These are phyloP conservation scores for Hephaestus fuliginosus DNA, from an alignment of 2,797 vertebrate species.

Conservation along the genomic window DNA sequence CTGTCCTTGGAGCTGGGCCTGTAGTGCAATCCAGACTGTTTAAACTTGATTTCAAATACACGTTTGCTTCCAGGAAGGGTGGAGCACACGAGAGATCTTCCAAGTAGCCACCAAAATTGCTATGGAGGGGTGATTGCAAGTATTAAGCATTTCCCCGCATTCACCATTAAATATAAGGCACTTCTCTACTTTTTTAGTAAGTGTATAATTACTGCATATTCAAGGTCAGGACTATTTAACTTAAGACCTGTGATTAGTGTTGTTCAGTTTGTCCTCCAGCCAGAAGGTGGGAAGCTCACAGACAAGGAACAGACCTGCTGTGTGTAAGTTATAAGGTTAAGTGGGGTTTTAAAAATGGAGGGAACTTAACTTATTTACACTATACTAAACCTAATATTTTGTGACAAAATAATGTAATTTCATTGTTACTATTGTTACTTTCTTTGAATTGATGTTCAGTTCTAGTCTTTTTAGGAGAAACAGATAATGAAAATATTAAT, in stretches of 20 bases:
- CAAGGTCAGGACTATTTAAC: conserved; percentile 48
- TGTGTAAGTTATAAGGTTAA: background rate
- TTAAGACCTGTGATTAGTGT: conserved; percentile 67
- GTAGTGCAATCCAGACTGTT: conserved; percentile 25
- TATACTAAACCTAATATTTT: too few relatives aligned
- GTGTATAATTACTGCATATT: conserved; percentile 61
- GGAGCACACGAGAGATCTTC: conserved; percentile 62
- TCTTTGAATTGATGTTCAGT: too few relatives aligned
- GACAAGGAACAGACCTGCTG: background rate
- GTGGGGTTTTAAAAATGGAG: background rate
- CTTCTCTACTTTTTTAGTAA: conserved; percentile 57
- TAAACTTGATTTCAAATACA: conserved; percentile 59
- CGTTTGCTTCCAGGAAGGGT: conserved; percentile 72
- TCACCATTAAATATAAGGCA: conserved; percentile 67
- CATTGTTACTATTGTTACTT: too few relatives aligned
- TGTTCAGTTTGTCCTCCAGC: conserved; percentile 34
- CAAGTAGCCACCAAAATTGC: conserved; percentile 74
- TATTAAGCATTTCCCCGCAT: conserved; percentile 68
- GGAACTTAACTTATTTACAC: background rate
- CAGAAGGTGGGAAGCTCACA: conserved; percentile 29
- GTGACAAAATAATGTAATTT: too few relatives aligned
- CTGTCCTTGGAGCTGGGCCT: conserved; percentile 22
- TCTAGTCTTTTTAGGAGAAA: too few relatives aligned
- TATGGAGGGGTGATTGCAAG: conserved; percentile 58
- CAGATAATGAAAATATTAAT: background rate